A percentile compares a stretch with the other conserved stretches of the same genome.
These are phyloP conservation scores for Pimpla rufipes DNA, from an alignment of 2,888 invertebrate species.

Conservation along the genomic window DNA sequence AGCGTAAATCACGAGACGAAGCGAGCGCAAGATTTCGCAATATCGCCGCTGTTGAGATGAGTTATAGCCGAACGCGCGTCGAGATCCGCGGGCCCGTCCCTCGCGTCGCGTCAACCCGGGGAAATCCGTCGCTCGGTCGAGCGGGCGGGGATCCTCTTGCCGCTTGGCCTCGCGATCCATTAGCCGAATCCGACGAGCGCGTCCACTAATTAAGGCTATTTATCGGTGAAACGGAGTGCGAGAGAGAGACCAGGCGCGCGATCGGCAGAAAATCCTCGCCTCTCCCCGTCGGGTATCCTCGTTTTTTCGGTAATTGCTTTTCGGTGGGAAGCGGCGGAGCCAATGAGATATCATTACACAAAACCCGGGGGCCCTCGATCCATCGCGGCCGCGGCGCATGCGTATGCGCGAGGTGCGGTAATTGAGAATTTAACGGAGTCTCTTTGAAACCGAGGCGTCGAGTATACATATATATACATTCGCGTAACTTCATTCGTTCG, in stretches of 20 bases:
- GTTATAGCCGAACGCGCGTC: slow-evolving; percentile 30
- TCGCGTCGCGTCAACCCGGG: slow-evolving; percentile 7
- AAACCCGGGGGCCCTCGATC: slow-evolving; percentile 14
- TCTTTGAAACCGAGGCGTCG: slow-evolving; percentile 32
- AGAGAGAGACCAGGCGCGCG: slow-evolving; percentile 62
- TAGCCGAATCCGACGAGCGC: slow-evolving; percentile 80
- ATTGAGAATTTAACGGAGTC: slow-evolving; percentile 59
- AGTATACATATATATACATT: slow-evolving; percentile 40
- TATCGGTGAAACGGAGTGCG: slow-evolving; percentile 78
- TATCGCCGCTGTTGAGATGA: slow-evolving; percentile 51
- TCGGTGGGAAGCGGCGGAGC: slow-evolving; percentile 21
- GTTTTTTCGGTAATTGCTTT: slow-evolving; percentile 61
- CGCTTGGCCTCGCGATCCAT: slow-evolving; percentile 80
- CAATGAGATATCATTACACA: slow-evolving; percentile 63
- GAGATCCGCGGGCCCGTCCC: slow-evolving; percentile 7
- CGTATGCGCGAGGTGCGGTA: slow-evolving; percentile 1
- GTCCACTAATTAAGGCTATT: slow-evolving; percentile 83
- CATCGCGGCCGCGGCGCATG: neutral
- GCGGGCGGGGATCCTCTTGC: slow-evolving; percentile 8
- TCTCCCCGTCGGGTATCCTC: neutral
- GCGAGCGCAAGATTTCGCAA: slow-evolving; percentile 29
- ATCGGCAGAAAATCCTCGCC: slow-evolving; percentile 51
- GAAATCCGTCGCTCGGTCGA: slow-evolving; percentile 17
- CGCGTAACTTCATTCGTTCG: no score
- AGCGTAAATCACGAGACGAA: slow-evolving; percentile 61